Evolutionary conservation across 2,888 invertebrate species (phyloP).

Genomic region (Temnothorax rugatulus): DNA sequence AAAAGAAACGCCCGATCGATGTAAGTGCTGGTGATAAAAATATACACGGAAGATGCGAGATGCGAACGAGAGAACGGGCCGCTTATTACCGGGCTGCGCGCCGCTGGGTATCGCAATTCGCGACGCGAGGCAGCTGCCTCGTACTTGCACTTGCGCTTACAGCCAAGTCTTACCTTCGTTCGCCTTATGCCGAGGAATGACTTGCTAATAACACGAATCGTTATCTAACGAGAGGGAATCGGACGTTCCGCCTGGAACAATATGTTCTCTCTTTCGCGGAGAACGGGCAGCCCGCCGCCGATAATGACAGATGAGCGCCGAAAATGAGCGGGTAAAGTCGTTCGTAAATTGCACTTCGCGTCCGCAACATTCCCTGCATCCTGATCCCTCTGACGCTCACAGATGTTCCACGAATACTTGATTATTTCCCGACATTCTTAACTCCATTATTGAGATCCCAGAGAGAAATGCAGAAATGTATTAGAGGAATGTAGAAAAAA

Average conservation of each 20-base stretch:
- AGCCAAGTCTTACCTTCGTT: conserved; percentile 55
- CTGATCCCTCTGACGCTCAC: conserved; percentile 16
- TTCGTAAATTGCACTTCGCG: conserved; percentile 18
- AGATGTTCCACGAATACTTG: neutral
- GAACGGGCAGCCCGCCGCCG: neutral
- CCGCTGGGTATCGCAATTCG: conserved; percentile 48
- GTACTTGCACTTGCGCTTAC: conserved; percentile 45
- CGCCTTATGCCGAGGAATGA: conserved; percentile 59
- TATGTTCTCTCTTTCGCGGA: conserved; percentile 23
- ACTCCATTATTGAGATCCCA: neutral
- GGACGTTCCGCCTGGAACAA: conserved; percentile 47
- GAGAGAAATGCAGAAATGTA: neutral
- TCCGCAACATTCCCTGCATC: conserved; percentile 14
- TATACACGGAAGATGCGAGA: conserved; percentile 51
- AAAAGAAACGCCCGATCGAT: conserved; percentile 26
- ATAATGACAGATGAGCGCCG: conserved; percentile 35
- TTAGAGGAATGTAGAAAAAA: neutral
- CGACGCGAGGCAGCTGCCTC: conserved; percentile 28
- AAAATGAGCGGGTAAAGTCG: conserved; percentile 43
- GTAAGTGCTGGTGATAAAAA: conserved; percentile 21
- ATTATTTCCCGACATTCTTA: conserved; percentile 5
- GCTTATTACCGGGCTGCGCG: conserved; percentile 35
- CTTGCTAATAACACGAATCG: conserved; percentile 65
- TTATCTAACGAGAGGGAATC: conserved; percentile 64
- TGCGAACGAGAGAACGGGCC: conserved; percentile 19